Evolutionary conservation across 2,888 invertebrate genomes (phyloP), one percentile per base, ranked within the genome.

Genomic region (Acanthosepion lycidas): DNA sequence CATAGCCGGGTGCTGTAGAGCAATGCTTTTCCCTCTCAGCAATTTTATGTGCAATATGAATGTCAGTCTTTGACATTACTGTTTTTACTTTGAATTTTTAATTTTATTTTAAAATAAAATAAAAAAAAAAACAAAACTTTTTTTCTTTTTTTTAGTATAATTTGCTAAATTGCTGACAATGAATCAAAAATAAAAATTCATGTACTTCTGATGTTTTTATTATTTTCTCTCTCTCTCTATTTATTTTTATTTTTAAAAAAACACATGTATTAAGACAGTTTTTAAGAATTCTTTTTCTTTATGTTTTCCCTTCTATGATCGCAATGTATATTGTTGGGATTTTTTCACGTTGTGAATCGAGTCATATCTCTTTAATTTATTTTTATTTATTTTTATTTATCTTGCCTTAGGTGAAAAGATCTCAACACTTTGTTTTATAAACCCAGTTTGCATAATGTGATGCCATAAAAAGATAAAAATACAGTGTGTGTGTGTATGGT

Each of bases 351-450:
- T 94, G 94, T 94, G 94, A 94, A 94, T 94, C n/a, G 23, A 64
- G 94, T 94, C 94, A 94, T 94, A 94, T 94, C 94, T 94, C 51
- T 42, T 94, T 94, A 94, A 94, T 59, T 94, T 94, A 94, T 94
- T 94, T 55, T 94, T 42, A 94, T 94, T 94, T 94, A 94, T 94
- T 78, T 78, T 94, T 94, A 94, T 94, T 94, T 94, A 94, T 55
- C 94, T 64, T 94, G 94, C 94, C 94, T 94, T 94, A 94, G 94
- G 55, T 94, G 94, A 94, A 94, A 94, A 94, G 94, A 94, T 94
- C 94, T 94, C 94, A 94, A 93, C 64, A 55, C 48, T 94, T 59
- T 59, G 42, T 94, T 94, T 94, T 94, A 64, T 59, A 94, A 94
- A 94, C n/a, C 55, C 55, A 94, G 94, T 94, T 94, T 94, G 94